Evolutionary conservation across 2,113 vertebrate genomes (phyloP), one percentile per base, ranked within the genome.

Genomic region (Cinclus cinclus): DNA sequence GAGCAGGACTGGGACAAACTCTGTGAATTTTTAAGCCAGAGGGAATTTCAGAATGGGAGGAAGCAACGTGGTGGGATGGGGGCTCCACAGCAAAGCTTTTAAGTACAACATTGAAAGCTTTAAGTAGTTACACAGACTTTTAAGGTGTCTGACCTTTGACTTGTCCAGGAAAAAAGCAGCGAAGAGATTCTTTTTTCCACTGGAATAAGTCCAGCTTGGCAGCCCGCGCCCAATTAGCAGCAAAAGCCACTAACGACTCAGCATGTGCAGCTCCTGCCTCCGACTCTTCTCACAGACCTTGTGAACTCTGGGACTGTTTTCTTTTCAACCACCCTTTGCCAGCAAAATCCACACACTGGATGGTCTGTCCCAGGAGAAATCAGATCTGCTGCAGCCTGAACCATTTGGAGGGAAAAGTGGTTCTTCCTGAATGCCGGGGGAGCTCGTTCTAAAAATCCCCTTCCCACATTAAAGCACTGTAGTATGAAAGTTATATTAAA

Each of bases 101-200:
- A 73, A 92, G 50, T 53, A 60, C 67, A 86, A 62, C 31, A 63
- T 41, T 0, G 5, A 74, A 76, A 93, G 46, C 71, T 87, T 37
- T 53, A 46, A 91, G 68, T 30, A 42, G 50, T 85, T 86, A 67
- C 63, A 65, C 11, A 27, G 83, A 47, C 75, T 90, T 80, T 93
- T 86, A 86, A 95, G 90, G 92, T 90, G 56, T 47, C 68, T 60
- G 62, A 86, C 92, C 83, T 88, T 88, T 92, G 92, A 93, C 83
- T 62, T 80, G 55, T 46, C 46, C 52, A 41, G 55, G 37, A 62
- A 68, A 79, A 90, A 85, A 62, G 39, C 59, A 69, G 68, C 39
- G 62, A 65, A 90, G 55, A 77, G 86, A 77, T 92, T 93, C 80
- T 55, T 90, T 92, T 94, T 92, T 92, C 83, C 1, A 0, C 86